Evolutionary conservation across 2,888 invertebrate genomes (phyloP), one percentile per base, ranked within the genome.

Genomic region (Cyrtodaria siliqua): DNA sequence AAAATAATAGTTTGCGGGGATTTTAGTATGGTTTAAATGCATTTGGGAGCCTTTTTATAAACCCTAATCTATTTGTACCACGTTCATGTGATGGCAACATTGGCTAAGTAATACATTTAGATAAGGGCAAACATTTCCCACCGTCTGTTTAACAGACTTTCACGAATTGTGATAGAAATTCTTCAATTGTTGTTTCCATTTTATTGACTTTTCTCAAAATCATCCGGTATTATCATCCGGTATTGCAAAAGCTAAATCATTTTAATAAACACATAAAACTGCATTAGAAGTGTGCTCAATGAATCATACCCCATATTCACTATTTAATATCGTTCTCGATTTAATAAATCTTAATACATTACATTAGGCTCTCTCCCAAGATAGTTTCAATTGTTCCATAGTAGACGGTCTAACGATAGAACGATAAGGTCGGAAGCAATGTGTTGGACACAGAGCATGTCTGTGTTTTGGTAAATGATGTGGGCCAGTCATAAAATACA

Each of bases 331-430:
- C 42, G 57, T 61, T 67, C 57, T 62, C 66, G 56, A 59, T 57
- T 57, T 60, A 67, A 73, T 73, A 73, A 73, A 57, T 62, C 67
- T 49, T 60, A 50, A 57, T 62, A 66, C 55, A 73, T 73, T 67
- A 62, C 73, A 62, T 56, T 73, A 57, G 44, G 38, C 57, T 56
- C 49, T 47, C 60, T 67, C 73, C 72, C 62, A 42, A 33, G 52
- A 26, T 50, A 24, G 23, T 50, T 50, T 63, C 52, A 42, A 24
- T 63, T 53, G 52, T 63, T 63, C 26, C 24, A 24, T 52, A 47
- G 49, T 52, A 63, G 52, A 26, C 24, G n/a, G 23, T 53, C 40
- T 63, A 24, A 18, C 40, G 63, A 63, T 63, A 27, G 12, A 40
- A 24, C 52, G 63, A 63, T 63, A 63, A 27, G 53, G 26, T 47